phyloP scores from a whole-genome alignment of 2,113 vertebrate species.

The Thermophis baileyi region DNA sequence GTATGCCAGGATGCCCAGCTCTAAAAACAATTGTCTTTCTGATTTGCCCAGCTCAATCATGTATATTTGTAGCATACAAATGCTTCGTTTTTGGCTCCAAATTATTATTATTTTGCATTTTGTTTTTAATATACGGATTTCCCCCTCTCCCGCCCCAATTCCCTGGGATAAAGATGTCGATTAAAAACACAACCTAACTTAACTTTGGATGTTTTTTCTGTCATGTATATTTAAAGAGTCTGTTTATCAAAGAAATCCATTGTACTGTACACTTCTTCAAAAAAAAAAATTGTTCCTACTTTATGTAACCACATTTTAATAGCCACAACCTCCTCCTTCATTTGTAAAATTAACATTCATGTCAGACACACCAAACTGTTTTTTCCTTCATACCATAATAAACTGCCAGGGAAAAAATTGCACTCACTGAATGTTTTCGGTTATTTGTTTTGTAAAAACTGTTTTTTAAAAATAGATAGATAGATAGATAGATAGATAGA shows the following conservation, averaged over 20 bases:
- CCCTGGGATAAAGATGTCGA: slow-evolving; percentile 55
- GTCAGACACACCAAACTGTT: slow-evolving; percentile 71
- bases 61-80: slow-evolving; percentile 67
- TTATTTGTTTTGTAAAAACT: slow-evolving; percentile 43
- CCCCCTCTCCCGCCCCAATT: slow-evolving; percentile 44
- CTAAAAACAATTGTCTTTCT: slow-evolving; percentile 10
- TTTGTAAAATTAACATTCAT: slow-evolving; percentile 76
- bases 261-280: slow-evolving; percentile 75
- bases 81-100: slow-evolving; percentile 67
- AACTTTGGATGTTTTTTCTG: slow-evolving; percentile 73
- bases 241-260: slow-evolving; percentile 71
- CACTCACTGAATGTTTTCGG: slow-evolving; percentile 54
- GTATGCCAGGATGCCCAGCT: neutral
- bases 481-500: no score
- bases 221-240: slow-evolving; percentile 81
- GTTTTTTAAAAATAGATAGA: neutral
- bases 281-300: slow-evolving; percentile 68
- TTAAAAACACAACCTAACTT: slow-evolving; percentile 70
- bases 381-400: slow-evolving; percentile 79
- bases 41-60: slow-evolving; percentile 57
- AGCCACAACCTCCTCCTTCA: slow-evolving; percentile 70
- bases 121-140: slow-evolving; percentile 65
- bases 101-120: slow-evolving; percentile 65
- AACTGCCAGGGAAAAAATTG: slow-evolving; percentile 75
- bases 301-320: slow-evolving; percentile 80